Evolutionary conservation across 2,113 vertebrate species (phyloP).

Genomic region (Dipodomys spectabilis): DNA sequence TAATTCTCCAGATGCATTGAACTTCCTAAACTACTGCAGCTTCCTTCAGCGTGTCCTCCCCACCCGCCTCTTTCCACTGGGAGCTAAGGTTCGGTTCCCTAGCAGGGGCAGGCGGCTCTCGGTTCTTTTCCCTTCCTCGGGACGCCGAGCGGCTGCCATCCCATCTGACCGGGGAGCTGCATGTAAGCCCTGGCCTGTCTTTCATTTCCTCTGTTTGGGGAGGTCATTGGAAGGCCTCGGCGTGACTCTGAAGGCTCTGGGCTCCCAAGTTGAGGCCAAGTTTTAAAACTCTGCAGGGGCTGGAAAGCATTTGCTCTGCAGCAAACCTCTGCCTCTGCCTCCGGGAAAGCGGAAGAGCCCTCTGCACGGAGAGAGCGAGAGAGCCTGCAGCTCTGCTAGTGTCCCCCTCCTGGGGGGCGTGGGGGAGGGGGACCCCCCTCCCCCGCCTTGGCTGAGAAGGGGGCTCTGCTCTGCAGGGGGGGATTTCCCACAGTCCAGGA

Average conservation of each 20-base stretch:
- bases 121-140: fast-evolving
- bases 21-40: not conserved
- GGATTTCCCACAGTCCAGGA: not conserved
- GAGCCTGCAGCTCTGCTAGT: not conserved
- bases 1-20: not conserved
- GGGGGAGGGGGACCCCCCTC: no score
- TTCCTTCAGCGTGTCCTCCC: not conserved
- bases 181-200: not conserved
- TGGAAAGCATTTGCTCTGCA: not conserved
- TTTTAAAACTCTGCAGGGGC: not conserved
- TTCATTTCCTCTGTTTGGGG: conserved; percentile 48
- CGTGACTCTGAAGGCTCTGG: not conserved
- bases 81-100: not conserved
- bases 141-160: not conserved
- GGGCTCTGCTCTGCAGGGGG: not conserved
- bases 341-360: not conserved
- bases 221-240: conserved; percentile 21
- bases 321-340: not conserved
- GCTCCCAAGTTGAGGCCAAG: not conserved
- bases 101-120: fast-evolving
- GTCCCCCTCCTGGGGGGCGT: not conserved
- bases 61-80: not conserved
- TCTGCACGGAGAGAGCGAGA: no score
- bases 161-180: not conserved
- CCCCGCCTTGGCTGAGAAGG: not conserved